These are phyloP conservation scores for Rhopalosiphum maidis DNA, from an alignment of 1,140 invertebrate species.

Conservation along the genomic window DNA sequence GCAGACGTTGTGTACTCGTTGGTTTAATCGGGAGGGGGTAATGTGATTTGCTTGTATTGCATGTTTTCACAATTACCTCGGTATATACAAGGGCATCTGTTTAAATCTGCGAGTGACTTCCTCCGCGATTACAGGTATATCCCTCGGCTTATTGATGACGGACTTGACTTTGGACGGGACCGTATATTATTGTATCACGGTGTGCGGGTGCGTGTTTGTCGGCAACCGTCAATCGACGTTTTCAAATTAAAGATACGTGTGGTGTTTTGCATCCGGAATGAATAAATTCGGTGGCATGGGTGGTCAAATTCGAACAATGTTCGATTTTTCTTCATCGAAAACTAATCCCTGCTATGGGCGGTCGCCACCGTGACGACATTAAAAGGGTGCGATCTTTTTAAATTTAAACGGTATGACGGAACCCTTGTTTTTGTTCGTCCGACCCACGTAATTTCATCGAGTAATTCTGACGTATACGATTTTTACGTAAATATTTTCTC, in stretches of 20 bases:
- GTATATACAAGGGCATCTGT: not conserved
- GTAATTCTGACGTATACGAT: not conserved
- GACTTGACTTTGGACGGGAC: not conserved
- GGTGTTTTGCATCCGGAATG: not conserved
- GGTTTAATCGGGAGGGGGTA: not conserved
- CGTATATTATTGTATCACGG: not conserved
- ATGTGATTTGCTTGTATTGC: not conserved
- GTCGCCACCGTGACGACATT: not conserved
- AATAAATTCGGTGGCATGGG: not conserved
- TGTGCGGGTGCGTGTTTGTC: too few relatives aligned
- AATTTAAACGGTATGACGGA: not conserved
- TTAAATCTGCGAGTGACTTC: not conserved
- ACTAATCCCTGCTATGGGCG: not conserved
- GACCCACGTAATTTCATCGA: not conserved
- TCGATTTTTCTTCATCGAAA: constrained; percentile 13
- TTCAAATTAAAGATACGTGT: not conserved
- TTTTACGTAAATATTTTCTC: not conserved
- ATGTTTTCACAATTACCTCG: not conserved
- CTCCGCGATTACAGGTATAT: not conserved
- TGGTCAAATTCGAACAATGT: not conserved
- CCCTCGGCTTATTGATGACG: not conserved
- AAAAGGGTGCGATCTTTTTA: not conserved
- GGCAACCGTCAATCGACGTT: not conserved
- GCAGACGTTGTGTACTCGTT: not conserved
- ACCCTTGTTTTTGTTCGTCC: not conserved